Percentiles rank a stretch among this genome's conserved stretches.
Evolutionary conservation across 2,113 vertebrate species (phyloP).

Genomic region (Ceyx cyanopectus): DNA sequence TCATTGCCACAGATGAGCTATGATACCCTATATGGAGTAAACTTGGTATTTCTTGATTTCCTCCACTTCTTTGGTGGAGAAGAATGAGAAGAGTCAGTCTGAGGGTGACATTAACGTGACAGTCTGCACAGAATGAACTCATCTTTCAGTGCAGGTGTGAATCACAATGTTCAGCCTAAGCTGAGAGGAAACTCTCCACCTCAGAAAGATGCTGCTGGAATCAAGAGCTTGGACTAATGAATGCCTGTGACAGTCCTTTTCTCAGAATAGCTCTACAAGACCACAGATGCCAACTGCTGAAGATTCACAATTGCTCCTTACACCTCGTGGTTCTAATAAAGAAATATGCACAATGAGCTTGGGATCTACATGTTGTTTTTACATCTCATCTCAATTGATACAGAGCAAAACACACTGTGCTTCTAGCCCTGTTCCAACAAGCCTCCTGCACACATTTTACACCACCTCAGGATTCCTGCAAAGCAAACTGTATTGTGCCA

Average conservation of each 20-base stretch:
- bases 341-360: neutral
- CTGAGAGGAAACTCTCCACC: neutral
- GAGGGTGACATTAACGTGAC: neutral
- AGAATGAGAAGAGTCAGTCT: neutral
- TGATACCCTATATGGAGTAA: neutral
- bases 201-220: neutral
- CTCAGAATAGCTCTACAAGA: neutral
- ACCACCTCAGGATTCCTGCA: neutral
- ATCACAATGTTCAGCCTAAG: neutral
- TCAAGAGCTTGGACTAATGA: neutral
- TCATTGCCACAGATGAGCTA: neutral
- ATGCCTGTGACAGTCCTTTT: neutral
- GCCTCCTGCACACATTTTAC: neutral
- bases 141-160: neutral
- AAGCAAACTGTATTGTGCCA: neutral
- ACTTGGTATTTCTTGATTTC: neutral
- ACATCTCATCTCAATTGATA: neutral
- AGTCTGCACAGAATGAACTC: neutral
- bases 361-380: neutral
- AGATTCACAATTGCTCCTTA: neutral
- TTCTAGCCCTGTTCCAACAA: neutral
- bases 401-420: neutral
- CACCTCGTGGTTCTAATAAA: neutral
- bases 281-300: neutral
- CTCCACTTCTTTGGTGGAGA: neutral